Evolutionary conservation across 2,888 invertebrate species (phyloP), one percentile per base, ranked within the genome.

Genomic region (Cepaea hortensis): DNA sequence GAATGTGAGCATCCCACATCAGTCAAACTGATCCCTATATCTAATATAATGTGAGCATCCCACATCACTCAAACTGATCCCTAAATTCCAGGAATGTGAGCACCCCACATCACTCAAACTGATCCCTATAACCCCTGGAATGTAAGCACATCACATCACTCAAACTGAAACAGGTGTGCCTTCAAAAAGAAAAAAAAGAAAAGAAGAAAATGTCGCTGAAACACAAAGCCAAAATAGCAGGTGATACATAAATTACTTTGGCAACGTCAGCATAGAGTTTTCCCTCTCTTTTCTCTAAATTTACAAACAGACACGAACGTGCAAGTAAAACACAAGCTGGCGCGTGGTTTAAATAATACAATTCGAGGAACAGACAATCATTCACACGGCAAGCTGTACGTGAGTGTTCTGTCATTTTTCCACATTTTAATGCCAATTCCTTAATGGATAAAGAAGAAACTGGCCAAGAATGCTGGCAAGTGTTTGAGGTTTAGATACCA

Each of bases 191-290:
- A 48, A 73, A 15, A 68, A 70, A 82, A 55, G 11, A 55, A 55
- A 55, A 55, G 11, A 55, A 9, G 11, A 9, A 55, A 55, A 6
- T 55, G 11, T 55, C 55, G 46, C 61, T 46, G 11, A 75, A 75
- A 83, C 20, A 83, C 73, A 83, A 83, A 83, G 73, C 18, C 15
- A 55, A 11, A 61, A 61, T 65, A 84, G 77, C 84, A 84, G 84
- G 84, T 84, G 84, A 76, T 65, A 46, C n/a, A 84, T 65, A 84
- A 76, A 84, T 84, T 62, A 68, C n/a, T 77, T 84, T 84, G 84
- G 84, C 84, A 84, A 77, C 76, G 68, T 55, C n/a, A 62, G n/a
- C 62, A 18, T 15, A 23, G 62, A 6, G 61, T 61, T 84, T 50
- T 62, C 61, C 61, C 23, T 23, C 18, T 75, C 9, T 72, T 50